Conservation (phyloP, 2,888 invertebrate species). For the Drosophila mercatorum region DNA sequence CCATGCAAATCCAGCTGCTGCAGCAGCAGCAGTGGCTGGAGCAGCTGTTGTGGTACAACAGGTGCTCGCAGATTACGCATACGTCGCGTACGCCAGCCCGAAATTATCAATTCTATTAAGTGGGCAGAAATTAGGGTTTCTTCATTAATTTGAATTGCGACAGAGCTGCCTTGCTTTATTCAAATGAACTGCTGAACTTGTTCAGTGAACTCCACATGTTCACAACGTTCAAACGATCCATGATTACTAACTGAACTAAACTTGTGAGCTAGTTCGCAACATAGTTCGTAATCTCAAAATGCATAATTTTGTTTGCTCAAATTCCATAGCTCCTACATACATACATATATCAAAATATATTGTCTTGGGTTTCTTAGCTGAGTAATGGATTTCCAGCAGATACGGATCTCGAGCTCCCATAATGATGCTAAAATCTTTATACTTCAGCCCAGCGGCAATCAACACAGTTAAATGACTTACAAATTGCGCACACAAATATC, state of each 20-base stretch:
- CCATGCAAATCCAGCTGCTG: not conserved
- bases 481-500: slow-evolving; percentile 49
- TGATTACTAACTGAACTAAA: not conserved
- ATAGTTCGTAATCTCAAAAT: too few relatives aligned
- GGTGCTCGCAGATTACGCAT: slow-evolving; percentile 31
- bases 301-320: too few relatives aligned
- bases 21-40: not conserved
- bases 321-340: too few relatives aligned
- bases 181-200: not conserved
- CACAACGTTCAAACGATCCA: not conserved
- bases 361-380: too few relatives aligned
- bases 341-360: too few relatives aligned
- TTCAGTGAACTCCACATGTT: not conserved
- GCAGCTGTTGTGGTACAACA: slow-evolving; percentile 22
- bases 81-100: slow-evolving; percentile 9
- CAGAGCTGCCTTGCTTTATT: not conserved
- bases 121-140: not conserved
- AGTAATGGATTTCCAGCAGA: too few relatives aligned
- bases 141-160: not conserved
- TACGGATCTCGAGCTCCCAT: too few relatives aligned
- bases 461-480: slow-evolving; percentile 28
- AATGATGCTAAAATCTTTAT: too few relatives aligned
- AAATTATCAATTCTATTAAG: not conserved
- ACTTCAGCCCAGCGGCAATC: too few relatives aligned
- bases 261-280: too few relatives aligned